phyloP scores from a whole-genome alignment of 1,140 invertebrate species.

The Microplitis demolitor region DNA sequence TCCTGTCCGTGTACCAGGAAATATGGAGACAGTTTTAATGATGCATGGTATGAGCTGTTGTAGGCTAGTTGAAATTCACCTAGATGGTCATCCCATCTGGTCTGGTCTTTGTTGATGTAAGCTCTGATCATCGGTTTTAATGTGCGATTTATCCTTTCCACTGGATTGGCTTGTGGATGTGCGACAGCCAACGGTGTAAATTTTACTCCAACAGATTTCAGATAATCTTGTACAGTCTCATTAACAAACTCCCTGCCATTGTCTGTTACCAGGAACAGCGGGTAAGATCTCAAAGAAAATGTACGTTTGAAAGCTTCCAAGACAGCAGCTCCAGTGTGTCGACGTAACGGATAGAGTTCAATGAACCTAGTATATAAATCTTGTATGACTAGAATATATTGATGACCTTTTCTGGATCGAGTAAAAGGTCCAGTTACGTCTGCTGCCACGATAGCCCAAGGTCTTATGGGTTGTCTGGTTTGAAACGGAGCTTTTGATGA shows the following conservation, averaged over 20 bases:
- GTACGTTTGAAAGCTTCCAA: neutral
- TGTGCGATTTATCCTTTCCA: neutral
- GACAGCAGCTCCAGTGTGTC: neutral
- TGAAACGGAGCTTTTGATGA: neutral
- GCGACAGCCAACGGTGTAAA: neutral
- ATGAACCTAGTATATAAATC: neutral
- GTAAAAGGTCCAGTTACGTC: neutral
- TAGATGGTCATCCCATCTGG: neutral
- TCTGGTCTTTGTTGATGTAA: neutral
- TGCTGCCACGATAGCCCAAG: neutral
- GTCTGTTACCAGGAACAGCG: neutral
- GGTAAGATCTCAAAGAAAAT: neutral
- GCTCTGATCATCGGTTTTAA: neutral
- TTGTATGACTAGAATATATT: neutral
- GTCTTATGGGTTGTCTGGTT: conserved; percentile 24
- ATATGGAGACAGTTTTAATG: neutral
- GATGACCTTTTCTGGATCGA: neutral
- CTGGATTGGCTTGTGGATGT: neutral
- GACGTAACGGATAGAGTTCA: neutral
- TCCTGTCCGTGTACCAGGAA: neutral
- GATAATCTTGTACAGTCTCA: neutral
- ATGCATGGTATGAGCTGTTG: neutral
- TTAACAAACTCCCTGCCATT: neutral
- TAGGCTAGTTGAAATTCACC: neutral
- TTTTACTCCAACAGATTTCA: neutral